Base-by-base conservation (phyloP, 2,888 invertebrate genomes). In the Lasioglossum villosulum region DNA sequence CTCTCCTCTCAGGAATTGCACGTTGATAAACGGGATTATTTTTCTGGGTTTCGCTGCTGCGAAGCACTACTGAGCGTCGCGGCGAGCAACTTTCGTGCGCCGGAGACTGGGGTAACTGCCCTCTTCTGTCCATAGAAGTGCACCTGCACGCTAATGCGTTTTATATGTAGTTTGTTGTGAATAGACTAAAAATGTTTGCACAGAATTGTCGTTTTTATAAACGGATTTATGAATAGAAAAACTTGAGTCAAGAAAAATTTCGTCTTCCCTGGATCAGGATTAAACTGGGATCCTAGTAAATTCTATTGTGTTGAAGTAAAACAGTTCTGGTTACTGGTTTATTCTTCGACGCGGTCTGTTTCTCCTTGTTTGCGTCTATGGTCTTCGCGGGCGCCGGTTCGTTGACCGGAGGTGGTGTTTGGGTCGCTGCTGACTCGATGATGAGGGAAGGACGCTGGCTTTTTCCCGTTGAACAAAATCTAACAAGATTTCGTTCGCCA, bases 11-110 rank as follows among this genome's bases (percentile, higher is more conserved):
- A n/a, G 52, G 37, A 8, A 59, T 68, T 68, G 79, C 73, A 70
- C 45, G 77, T 72, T 78, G 82, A 88, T 89, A 90, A 87, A 88
- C 78, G 73, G 71, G 84, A 86, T 90, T 90, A 90, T 90, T 87
- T 89, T 89, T 83, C 84, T 78, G 82, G 84, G 83, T 82, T 80
- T 83, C 83, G 72, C 78, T 56, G 82, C 72, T 56, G 83, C 56
- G 85, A 87, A 83, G 83, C 79, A 86, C 86, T 84, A 82, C 76
- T 39, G 80, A 80, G 80, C 71, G 37, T 48, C 71, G 74, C 23
- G 59, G 74, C 75, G 77, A 78, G 73, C 79, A 78, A 85, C 82
- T 88, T 77, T 87, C 75, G 81, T 75, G 75, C 75, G 77, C 34
- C 63, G 81, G 56, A 80, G 78, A 74, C 83, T 71, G 74, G 52